Evolutionary conservation across 2,888 invertebrate species (phyloP).

Genomic region (Acronicta aceris): DNA sequence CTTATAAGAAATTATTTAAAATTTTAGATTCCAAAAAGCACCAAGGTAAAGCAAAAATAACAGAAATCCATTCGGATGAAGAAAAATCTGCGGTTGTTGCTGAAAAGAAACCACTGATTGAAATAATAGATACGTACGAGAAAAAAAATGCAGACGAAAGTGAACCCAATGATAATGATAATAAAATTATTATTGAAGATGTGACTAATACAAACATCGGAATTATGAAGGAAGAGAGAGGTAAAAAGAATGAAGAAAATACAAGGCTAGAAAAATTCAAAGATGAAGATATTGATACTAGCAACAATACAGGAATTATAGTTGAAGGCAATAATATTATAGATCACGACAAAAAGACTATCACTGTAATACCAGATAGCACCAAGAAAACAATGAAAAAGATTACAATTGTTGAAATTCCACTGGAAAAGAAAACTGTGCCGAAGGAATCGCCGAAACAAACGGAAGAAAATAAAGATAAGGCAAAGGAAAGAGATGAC

Average conservation of each 20-base stretch:
- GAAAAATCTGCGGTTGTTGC: conserved; percentile 51
- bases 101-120: conserved; percentile 73
- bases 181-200: conserved; percentile 43
- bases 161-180: conserved; percentile 32
- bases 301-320: conserved; percentile 16
- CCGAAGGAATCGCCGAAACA: conserved; percentile 43
- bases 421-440: conserved; percentile 26
- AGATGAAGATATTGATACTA: conserved; percentile 5
- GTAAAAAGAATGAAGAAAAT: conserved; percentile 5
- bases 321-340: conserved; percentile 65
- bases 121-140: conserved; percentile 71
- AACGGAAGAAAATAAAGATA: conserved; percentile 40
- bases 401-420: conserved; percentile 63
- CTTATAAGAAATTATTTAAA: too few relatives aligned
- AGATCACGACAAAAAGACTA: conserved; percentile 70
- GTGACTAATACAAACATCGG: conserved; percentile 45
- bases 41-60: conserved; percentile 54
- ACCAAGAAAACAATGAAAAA: conserved; percentile 56
- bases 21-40: conserved; percentile 55
- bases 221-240: conserved; percentile 45
- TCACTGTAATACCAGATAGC: conserved; percentile 52
- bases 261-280: not conserved
- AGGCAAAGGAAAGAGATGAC: conserved; percentile 36
- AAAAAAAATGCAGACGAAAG: conserved; percentile 50
- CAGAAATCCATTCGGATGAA: conserved; percentile 60